Evolutionary conservation across 1,140 invertebrate species (phyloP).

Genomic region (Phortica variegata): DNA sequence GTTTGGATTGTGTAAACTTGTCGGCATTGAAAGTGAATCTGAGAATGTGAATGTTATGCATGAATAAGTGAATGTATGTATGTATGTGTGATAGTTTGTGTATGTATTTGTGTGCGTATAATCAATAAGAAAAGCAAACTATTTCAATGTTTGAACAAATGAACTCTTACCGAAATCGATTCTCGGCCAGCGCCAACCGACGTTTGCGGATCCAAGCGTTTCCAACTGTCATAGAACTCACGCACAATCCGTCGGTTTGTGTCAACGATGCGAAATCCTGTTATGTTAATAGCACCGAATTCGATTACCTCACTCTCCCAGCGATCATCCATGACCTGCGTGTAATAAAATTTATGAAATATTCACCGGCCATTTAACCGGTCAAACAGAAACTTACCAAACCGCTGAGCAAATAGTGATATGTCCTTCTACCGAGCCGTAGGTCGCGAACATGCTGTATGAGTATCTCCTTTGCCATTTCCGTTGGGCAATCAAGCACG

Average conservation of each 20-base stretch:
- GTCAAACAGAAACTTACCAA: constrained; percentile 67
- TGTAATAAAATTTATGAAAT: constrained; percentile 12
- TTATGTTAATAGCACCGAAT: constrained; percentile 94
- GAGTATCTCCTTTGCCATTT: constrained; percentile 84
- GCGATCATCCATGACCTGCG: constrained; percentile 89
- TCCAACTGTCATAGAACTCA: constrained; percentile 80
- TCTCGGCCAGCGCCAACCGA: constrained; percentile 68
- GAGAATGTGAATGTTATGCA: too few species aligned
- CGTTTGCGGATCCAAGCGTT: constrained; percentile 68
- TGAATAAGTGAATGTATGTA: not conserved
- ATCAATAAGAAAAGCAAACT: constrained; percentile 28
- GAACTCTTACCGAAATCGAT: constrained; percentile 76
- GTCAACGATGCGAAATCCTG: constrained; percentile 91
- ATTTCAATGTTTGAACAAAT: constrained; percentile 19
- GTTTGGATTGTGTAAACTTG: too few species aligned
- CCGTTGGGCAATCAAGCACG: constrained; percentile 84
- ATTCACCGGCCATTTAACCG: not conserved
- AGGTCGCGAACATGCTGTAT: constrained; percentile 84
- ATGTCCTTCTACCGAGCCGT: constrained; percentile 80
- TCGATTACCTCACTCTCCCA: constrained; percentile 88
- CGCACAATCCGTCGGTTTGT: constrained; percentile 72
- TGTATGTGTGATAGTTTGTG: not conserved
- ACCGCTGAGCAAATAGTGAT: constrained; percentile 88
- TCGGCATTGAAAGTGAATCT: constrained; percentile 41
- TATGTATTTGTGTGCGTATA: constrained; percentile 7